Evolutionary conservation across 2,113 vertebrate genomes (phyloP).

Genomic region (Nyctibius bracteatus): DNA sequence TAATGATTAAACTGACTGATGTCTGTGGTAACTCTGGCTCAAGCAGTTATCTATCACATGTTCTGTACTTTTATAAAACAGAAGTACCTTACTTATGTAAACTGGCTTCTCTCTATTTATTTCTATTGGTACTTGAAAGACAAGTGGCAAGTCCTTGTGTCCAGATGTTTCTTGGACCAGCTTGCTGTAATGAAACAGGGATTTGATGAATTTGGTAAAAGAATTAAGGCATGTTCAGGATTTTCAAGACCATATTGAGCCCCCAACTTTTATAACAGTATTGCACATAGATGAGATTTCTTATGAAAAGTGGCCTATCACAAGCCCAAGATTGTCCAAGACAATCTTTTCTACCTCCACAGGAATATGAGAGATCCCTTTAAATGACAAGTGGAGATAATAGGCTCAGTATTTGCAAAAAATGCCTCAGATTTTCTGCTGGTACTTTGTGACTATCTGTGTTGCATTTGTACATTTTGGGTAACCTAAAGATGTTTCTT

Average conservation of each 20-base stretch:
- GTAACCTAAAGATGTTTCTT: neutral
- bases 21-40: neutral
- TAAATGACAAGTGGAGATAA: neutral
- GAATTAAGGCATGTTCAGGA: rapidly evolving
- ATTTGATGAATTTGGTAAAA: neutral
- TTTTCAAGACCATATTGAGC: neutral
- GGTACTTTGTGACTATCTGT: neutral
- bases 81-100: neutral
- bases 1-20: neutral
- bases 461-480: neutral
- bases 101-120: neutral
- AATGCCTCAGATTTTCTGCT: neutral
- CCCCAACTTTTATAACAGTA: neutral
- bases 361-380: neutral
- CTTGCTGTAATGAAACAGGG: neutral
- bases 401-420: neutral
- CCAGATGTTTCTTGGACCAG: neutral
- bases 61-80: neutral
- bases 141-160: neutral
- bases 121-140: neutral
- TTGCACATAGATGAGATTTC: neutral
- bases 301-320: neutral
- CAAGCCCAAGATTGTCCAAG: neutral
- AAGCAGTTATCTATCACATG: neutral
- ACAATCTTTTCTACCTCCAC: neutral